phyloP scores from a whole-genome alignment of 2,888 invertebrate species.

The Pseudococcus jackbeardsleyi region DNA sequence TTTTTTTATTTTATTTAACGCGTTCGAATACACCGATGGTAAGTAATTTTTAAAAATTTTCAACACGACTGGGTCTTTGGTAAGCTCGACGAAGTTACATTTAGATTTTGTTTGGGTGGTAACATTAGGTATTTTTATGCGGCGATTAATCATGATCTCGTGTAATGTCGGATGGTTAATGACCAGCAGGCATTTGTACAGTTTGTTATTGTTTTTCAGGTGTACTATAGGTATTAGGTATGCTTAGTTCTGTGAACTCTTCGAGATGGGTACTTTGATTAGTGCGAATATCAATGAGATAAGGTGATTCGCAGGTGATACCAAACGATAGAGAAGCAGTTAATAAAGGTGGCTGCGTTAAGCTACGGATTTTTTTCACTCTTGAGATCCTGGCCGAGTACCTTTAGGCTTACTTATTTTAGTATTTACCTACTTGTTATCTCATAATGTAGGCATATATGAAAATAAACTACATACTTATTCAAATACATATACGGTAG shows the following conservation, averaged over 20 bases:
- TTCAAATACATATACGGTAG: too few species aligned
- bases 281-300: constrained; percentile 20
- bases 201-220: constrained; percentile 41
- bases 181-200: constrained; percentile 42
- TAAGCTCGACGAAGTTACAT: constrained; percentile 1
- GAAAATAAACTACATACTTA: too few species aligned
- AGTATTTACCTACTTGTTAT: too few species aligned
- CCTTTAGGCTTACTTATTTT: too few species aligned
- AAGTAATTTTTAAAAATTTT: constrained; percentile 46
- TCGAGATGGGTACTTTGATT: constrained; percentile 2
- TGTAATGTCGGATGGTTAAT: constrained; percentile 38
- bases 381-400: not conserved
- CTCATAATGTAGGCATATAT: too few species aligned
- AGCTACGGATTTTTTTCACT: not conserved
- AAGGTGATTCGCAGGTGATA: not conserved
- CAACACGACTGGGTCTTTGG: not conserved
- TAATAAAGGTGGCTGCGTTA: not conserved
- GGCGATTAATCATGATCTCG: constrained; percentile 43
- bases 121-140: constrained; percentile 17
- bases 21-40: not conserved
- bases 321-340: not conserved
- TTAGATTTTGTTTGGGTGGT: constrained; percentile 51
- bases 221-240: too few species aligned
- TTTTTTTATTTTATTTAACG: constrained; percentile 37
- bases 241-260: not conserved